Evolutionary conservation across 2,797 vertebrate species (phyloP), one percentile per base, ranked within the genome.

Genomic region (Mycteria americana): DNA sequence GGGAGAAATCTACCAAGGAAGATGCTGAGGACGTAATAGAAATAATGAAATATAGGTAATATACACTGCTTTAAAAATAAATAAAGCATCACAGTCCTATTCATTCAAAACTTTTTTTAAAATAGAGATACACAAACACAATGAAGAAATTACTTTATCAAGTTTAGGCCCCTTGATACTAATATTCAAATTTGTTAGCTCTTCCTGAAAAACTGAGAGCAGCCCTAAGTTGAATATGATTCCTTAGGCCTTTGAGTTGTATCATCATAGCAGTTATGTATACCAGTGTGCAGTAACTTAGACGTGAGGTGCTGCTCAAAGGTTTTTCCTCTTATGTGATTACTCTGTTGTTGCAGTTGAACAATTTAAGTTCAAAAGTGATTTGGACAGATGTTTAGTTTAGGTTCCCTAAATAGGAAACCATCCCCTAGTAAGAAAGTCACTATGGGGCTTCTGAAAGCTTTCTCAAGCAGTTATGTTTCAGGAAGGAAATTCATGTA

Each of bases 21-120:
- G 99, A 99, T 95, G 99, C 99, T 82, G 99, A 99, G 54, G 99
- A 99, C 88, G 99, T 99, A 75, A 98, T 99, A 96, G 99, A 99
- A 96, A 99, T 99, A 95, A 99, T 99, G 99, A 99, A 99, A 97
- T 99, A 99, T 64, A 99, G 99, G 99, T 99, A 97, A 95, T 54
- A 63, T 22, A 31, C 7, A 14, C 14, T 74, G 54, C n/a, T 89
- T 86, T 63, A 80, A 70, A 81, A 81, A 54, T 3, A 64, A 48
- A 35, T 35, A 43, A 60, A 84, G 25, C 30, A 62, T 56, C 35
- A 53, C 3, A 6, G 17, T 82, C 31, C 18, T 88, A 13, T 54
- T 85, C 1, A 43, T 41, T 87, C 35, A 15, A 85, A 93, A 51
- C 39, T 27, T 24, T 8, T 48, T 84, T 39, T 31, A 46, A 23